Evolutionary conservation across 2,797 vertebrate species (phyloP).

Genomic region (Notamacropus eugenii): DNA sequence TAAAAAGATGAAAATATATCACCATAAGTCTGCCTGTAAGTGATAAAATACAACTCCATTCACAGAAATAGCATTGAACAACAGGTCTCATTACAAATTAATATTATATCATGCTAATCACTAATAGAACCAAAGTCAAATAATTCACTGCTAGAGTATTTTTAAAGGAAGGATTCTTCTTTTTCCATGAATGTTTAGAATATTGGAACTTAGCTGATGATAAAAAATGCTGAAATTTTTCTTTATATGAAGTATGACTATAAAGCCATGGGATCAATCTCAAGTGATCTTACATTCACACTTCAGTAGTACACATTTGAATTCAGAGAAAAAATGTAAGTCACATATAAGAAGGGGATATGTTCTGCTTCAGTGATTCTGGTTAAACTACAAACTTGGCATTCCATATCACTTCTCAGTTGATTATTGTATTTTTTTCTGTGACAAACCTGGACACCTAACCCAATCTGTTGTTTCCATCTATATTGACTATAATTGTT

Average conservation of each 20-base stretch:
- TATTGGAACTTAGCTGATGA: not conserved
- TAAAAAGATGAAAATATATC: not conserved
- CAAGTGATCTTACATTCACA: not conserved
- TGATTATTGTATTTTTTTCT: not conserved
- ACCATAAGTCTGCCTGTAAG: not conserved
- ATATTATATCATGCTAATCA: not conserved
- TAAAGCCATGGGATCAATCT: not conserved
- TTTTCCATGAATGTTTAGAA: not conserved
- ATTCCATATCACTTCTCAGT: conserved; percentile 32
- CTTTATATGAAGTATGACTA: not conserved
- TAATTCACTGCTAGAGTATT: not conserved
- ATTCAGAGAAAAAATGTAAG: not conserved
- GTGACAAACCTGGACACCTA: not conserved
- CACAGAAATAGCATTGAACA: not conserved
- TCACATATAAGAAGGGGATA: not conserved
- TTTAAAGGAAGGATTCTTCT: not conserved
- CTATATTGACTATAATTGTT: conserved; percentile 5
- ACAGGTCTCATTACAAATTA: not conserved
- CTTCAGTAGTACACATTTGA: not conserved
- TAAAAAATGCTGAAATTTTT: not conserved
- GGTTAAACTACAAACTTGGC: not conserved
- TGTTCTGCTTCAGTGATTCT: conserved; percentile 5
- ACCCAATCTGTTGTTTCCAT: not conserved
- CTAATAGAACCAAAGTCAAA: not conserved
- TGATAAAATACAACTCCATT: not conserved